Conservation (phyloP, 2,797 vertebrate species). For the Sebastes cheni region DNA sequence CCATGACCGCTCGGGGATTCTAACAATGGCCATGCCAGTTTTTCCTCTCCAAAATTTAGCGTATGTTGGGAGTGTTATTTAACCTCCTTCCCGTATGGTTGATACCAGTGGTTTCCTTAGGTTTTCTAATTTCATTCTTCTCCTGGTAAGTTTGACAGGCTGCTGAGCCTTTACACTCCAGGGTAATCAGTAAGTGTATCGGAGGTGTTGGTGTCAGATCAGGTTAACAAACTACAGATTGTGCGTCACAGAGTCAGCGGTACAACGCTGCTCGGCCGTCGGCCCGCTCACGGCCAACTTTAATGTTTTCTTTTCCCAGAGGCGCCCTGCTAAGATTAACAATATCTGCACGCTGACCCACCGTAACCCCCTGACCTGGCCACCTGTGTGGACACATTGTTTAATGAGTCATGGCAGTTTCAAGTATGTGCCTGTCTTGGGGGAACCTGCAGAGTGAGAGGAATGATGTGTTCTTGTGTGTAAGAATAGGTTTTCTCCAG, state of each 20-base stretch:
- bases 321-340: neutral
- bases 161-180: neutral
- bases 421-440: neutral
- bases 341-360: neutral
- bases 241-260: slow-evolving; percentile 16
- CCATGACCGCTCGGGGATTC: too few species aligned
- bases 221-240: neutral
- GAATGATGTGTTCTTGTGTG: neutral
- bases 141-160: neutral
- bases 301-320: neutral
- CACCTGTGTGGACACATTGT: neutral
- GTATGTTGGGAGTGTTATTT: too few species aligned
- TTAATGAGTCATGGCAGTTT: neutral
- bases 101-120: too few species aligned
- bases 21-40: too few species aligned
- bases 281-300: neutral
- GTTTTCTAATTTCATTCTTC: too few species aligned
- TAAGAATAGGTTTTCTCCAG: neutral
- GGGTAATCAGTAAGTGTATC: slow-evolving; percentile 15
- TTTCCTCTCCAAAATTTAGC: too few species aligned
- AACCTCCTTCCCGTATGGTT: fast-evolving
- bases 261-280: neutral
- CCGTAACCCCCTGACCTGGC: neutral
- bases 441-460: neutral
- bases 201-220: neutral